Conservation (phyloP, 2,888 invertebrate species). For the Prosapia bicincta region DNA sequence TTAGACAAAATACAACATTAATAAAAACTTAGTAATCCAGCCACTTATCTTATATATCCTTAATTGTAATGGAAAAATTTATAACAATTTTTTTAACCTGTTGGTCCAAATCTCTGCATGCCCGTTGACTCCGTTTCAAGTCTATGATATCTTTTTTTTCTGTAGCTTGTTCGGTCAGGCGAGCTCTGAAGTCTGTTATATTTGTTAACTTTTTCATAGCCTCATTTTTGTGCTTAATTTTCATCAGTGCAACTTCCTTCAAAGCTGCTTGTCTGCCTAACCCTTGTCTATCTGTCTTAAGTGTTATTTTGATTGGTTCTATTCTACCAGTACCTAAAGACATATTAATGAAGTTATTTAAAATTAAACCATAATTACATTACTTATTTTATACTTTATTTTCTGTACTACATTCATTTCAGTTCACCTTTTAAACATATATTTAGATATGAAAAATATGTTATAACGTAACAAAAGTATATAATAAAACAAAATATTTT, state of each 20-base stretch:
- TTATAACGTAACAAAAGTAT: too few relatives aligned
- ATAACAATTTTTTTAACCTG: not conserved
- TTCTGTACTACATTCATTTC: too few relatives aligned
- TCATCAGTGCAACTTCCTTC: conserved; percentile 45
- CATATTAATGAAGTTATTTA: too few relatives aligned
- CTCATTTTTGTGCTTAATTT: conserved; percentile 42
- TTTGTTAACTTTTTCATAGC: conserved; percentile 40
- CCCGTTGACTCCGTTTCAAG: conserved; percentile 51
- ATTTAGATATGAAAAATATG: too few relatives aligned
- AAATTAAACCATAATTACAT: too few relatives aligned
- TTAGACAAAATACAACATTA: too few relatives aligned
- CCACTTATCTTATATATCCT: too few relatives aligned
- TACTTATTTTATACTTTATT: too few relatives aligned
- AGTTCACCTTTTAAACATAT: too few relatives aligned
- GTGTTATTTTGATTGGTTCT: conserved; percentile 60
- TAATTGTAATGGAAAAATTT: too few relatives aligned
- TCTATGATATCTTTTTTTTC: conserved; percentile 49
- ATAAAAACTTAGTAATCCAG: too few relatives aligned
- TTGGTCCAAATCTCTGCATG: conserved; percentile 56
- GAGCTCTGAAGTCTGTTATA: conserved; percentile 51
- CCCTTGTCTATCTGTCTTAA: conserved; percentile 62
- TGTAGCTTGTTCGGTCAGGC: conserved; percentile 50
- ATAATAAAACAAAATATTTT: too few relatives aligned
- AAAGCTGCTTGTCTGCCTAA: conserved; percentile 54
- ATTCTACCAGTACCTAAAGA: conserved; percentile 46